Base-by-base conservation (phyloP, 1,140 invertebrate genomes). In the Drosophila burlai region DNA sequence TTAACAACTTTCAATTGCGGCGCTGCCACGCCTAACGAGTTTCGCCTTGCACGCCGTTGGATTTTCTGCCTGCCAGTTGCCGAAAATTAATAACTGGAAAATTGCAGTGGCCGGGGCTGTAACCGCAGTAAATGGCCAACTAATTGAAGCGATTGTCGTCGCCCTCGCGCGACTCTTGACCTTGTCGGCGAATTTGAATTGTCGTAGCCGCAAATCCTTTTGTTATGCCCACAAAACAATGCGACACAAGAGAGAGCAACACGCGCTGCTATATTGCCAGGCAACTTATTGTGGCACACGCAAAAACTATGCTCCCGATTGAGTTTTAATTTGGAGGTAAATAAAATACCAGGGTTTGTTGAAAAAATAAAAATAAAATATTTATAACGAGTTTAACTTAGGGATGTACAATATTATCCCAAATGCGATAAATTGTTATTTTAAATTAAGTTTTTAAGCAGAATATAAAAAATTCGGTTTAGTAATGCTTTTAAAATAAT, bases 1-100 rank as follows among this genome's bases (percentile, higher is more conserved):
- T 87, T 87, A 89, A 87, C 84, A 83, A 89, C 84, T 89, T 87
- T 87, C 80, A 83, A 83, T 89, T 89, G 83, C 72, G 63, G 62
- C 45, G 21, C 62, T 62, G 79, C 75, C 79, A 50, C 80, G 71
- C 57, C 69, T 83, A 87, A 87, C 83, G 54, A 87, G 83, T 87
- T 86, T 87, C 18, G 67, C 55, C 50, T 63, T 71, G 64, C 58
- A 40, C 65, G 40, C 65, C 65, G 46, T 21, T 59, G 24, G 26
- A 43, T 62, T 63, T 60, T 54, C 52, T 43, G 59, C 57, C 54
- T 38, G 65, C 49, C 67, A 68, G 55, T 54, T 63, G 29, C 71
- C 49, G 34, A 76, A 80, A 78, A 80, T 74, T 87, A 87, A 87
- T 87, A 86, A 89, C 80, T 78, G 76, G 80, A 83, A 87, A 87